A percentile compares a stretch with the other conserved stretches of the same genome.
Conservation (phyloP, 2,888 invertebrate species). For the Hyles lineata region DNA sequence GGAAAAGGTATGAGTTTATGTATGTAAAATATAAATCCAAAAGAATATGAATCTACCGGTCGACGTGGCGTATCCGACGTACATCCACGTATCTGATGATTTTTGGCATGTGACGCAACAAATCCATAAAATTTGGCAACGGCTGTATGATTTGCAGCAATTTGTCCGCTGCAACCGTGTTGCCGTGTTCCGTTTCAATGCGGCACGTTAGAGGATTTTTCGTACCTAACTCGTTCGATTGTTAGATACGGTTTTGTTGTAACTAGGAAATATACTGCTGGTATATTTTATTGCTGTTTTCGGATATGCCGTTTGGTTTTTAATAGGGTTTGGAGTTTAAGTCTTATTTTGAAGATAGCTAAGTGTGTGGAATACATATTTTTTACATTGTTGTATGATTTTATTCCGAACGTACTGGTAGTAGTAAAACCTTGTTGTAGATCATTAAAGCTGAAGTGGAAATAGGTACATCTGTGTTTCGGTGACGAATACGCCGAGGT, state of each 20-base stretch:
- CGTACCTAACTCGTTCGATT: conserved; percentile 2
- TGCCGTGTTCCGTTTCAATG: neutral
- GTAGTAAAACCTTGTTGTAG: too few species aligned
- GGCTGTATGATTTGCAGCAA: conserved; percentile 17
- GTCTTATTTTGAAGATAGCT: too few species aligned
- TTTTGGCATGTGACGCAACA: conserved; percentile 43
- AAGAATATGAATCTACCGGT: too few species aligned
- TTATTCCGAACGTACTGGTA: too few species aligned
- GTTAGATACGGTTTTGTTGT: neutral
- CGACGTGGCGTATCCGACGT: conserved; percentile 42
- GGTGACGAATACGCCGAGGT: too few species aligned
- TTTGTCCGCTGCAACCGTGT: neutral
- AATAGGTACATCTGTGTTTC: too few species aligned
- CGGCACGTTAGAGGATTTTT: neutral
- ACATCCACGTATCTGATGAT: conserved; percentile 54
- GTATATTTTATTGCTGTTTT: neutral
- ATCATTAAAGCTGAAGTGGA: too few species aligned
- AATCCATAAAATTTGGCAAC: conserved; percentile 27
- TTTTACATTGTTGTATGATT: too few species aligned
- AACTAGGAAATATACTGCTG: neutral
- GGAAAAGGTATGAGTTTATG: too few species aligned
- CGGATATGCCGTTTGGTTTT: neutral
- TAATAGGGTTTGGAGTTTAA: too few species aligned
- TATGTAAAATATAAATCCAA: neutral
- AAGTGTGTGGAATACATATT: too few species aligned